phyloP scores from a whole-genome alignment of 2,113 vertebrate genomes.

The Neotragus moschatus region DNA sequence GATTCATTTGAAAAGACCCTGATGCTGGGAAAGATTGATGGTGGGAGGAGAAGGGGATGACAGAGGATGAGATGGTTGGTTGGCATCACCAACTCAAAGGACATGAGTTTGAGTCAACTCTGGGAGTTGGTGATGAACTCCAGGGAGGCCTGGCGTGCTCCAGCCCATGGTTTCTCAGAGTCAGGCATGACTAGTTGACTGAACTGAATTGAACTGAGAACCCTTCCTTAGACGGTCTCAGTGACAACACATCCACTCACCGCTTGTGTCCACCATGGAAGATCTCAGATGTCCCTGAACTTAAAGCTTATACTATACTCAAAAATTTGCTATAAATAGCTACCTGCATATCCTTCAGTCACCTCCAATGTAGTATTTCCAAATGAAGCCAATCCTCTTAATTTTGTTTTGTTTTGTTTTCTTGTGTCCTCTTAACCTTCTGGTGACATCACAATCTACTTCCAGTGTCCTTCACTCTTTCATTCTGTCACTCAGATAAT shows the following conservation, averaged over 20 bases:
- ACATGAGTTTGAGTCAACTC: neutral
- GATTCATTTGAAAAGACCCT: neutral
- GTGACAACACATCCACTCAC: neutral
- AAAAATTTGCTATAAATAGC: neutral
- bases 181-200: accelerated
- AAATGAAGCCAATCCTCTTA: neutral
- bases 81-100: neutral
- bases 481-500: neutral
- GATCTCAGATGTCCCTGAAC: neutral
- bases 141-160: neutral
- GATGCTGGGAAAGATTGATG: neutral
- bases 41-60: neutral
- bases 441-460: neutral
- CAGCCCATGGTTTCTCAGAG: neutral
- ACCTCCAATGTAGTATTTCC: neutral
- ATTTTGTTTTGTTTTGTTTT: neutral
- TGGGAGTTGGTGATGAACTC: neutral
- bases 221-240: neutral
- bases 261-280: neutral
- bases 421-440: neutral
- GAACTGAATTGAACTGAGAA: neutral
- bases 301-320: neutral
- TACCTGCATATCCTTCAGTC: neutral
- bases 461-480: too few species aligned
- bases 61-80: neutral